These are phyloP conservation scores for Zelostemma sp. DNA, from an alignment of 1,140 invertebrate genomes.

Conservation along the genomic window DNA sequence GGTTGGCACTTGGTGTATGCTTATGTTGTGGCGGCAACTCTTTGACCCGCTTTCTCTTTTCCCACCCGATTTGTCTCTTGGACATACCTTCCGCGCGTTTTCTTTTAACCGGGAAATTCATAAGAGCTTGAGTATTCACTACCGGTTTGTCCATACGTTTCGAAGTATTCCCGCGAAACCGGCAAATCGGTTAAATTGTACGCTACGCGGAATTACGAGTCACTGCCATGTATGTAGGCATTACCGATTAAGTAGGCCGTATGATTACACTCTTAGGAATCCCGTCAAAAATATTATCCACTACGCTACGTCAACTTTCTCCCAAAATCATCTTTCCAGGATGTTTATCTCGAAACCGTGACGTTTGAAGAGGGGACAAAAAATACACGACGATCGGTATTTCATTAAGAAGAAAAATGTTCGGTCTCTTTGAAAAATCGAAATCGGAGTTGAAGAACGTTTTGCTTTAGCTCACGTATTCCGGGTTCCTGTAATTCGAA, in stretches of 20 bases:
- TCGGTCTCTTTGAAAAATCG: neutral
- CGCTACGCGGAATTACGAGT: slow-evolving; percentile 15
- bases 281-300: slow-evolving; percentile 11
- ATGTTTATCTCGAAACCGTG: neutral
- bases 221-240: slow-evolving; percentile 16
- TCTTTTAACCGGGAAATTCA: slow-evolving; percentile 62
- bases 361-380: neutral
- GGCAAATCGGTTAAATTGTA: slow-evolving; percentile 18
- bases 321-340: neutral
- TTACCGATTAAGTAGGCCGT: slow-evolving; percentile 9
- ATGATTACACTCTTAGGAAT: slow-evolving; percentile 8
- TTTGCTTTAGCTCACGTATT: too few species aligned
- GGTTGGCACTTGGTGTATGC: neutral
- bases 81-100: slow-evolving; percentile 53
- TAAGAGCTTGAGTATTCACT: slow-evolving; percentile 33
- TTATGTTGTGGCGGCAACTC: slow-evolving; percentile 60
- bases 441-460: too few species aligned
- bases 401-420: neutral
- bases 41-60: slow-evolving; percentile 71
- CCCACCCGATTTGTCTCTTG: slow-evolving; percentile 66
- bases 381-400: too few species aligned
- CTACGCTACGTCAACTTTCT: neutral
- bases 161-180: slow-evolving; percentile 16
- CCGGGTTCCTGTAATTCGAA: too few species aligned
- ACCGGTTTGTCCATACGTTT: slow-evolving; percentile 18